Evolutionary conservation across 2,113 vertebrate genomes (phyloP).

Genomic region (Paramisgurnus dabryanus): DNA sequence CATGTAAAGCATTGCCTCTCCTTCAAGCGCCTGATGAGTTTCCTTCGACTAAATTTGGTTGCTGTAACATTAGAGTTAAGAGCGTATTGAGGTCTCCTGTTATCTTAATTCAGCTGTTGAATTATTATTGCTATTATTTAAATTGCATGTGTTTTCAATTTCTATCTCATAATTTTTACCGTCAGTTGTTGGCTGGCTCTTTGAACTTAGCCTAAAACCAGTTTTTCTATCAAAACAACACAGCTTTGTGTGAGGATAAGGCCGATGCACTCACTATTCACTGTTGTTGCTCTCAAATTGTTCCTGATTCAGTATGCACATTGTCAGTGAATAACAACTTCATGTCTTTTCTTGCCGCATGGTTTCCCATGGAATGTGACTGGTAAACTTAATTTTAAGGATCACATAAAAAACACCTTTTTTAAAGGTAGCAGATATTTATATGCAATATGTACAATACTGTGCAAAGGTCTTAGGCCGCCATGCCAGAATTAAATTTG

Average conservation of each 20-base stretch:
- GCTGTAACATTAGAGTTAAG: constrained; percentile 21
- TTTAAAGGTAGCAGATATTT: too few species aligned
- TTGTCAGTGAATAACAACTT: too few species aligned
- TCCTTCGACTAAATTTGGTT: constrained; percentile 17
- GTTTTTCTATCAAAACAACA: neutral
- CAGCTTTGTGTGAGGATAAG: neutral
- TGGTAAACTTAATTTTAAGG: too few species aligned
- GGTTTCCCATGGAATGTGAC: too few species aligned
- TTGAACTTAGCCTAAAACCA: neutral
- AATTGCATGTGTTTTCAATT: constrained; percentile 33
- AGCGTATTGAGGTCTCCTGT: constrained; percentile 18
- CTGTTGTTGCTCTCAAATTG: too few species aligned
- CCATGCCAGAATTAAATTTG: too few species aligned
- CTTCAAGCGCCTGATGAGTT: constrained; percentile 25
- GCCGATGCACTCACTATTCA: too few species aligned
- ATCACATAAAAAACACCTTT: too few species aligned
- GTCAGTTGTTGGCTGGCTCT: constrained; percentile 12
- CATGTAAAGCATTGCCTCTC: constrained; percentile 32
- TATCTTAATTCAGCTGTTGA: constrained; percentile 33
- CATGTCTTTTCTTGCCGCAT: too few species aligned
- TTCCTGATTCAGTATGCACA: too few species aligned
- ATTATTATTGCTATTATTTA: constrained; percentile 32
- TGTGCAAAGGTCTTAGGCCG: too few species aligned
- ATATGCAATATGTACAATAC: too few species aligned
- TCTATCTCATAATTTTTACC: constrained; percentile 24